Evolutionary conservation across 2,888 invertebrate species (phyloP).

Genomic region (Liodrosophila aerea): DNA sequence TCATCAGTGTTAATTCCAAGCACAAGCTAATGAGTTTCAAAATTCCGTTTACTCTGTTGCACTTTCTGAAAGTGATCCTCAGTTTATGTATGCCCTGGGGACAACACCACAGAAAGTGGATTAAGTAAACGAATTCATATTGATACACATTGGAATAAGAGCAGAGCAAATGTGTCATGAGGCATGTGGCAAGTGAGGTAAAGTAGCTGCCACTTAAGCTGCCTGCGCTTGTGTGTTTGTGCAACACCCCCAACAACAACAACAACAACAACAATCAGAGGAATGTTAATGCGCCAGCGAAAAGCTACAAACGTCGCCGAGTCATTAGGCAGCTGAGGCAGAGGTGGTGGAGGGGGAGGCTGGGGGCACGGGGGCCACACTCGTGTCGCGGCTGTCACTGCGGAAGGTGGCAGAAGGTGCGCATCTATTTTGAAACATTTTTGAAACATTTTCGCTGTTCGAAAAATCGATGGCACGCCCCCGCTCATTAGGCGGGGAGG

Average conservation of each 20-base stretch:
- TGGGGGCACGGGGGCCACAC: conserved; percentile 23
- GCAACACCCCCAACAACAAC: conserved; percentile 54
- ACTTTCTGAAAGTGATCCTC: conserved; percentile 34
- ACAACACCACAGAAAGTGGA: conserved; percentile 25
- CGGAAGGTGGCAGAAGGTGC: conserved; percentile 66
- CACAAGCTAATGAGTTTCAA: conserved; percentile 12
- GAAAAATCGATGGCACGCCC: conserved; percentile 66
- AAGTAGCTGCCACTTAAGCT: conserved; percentile 56
- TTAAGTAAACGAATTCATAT: conserved; percentile 37
- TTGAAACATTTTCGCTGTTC: conserved; percentile 40
- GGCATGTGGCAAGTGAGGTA: conserved; percentile 41
- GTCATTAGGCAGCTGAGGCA: conserved; percentile 50
- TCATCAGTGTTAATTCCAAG: conserved; percentile 33
- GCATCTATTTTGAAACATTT: conserved; percentile 72
- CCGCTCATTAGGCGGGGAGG: conserved; percentile 13
- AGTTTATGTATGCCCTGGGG: conserved; percentile 33
- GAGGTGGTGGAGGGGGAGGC: background rate
- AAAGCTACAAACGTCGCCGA: conserved; percentile 66
- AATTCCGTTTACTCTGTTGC: conserved; percentile 7
- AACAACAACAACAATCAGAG: conserved; percentile 22
- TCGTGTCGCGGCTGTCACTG: conserved; percentile 50
- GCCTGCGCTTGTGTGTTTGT: conserved; percentile 26
- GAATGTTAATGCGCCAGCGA: conserved; percentile 69
- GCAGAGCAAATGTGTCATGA: conserved; percentile 6
- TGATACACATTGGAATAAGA: background rate